Percentiles rank a stretch among this genome's conserved stretches.
Evolutionary conservation across 2,888 invertebrate species (phyloP).

Genomic region (Pegoplata infirma): DNA sequence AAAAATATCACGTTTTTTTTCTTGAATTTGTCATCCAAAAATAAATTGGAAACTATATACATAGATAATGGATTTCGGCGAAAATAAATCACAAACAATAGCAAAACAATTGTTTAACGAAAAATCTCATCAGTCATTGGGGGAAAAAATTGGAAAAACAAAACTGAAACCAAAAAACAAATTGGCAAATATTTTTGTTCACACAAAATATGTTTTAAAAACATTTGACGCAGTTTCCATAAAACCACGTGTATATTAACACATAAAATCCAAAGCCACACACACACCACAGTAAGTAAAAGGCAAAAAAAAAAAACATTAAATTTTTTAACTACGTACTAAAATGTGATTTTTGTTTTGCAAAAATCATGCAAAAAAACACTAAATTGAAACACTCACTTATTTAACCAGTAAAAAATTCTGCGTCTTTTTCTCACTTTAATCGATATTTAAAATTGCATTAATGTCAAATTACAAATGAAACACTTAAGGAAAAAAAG

Average conservation of each 20-base stretch:
- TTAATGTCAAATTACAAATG: neutral
- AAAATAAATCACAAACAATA: no score
- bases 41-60: neutral
- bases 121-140: no score
- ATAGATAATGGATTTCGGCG: neutral
- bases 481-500: neutral
- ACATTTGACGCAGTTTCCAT: slow-evolving; percentile 13
- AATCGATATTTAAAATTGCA: neutral
- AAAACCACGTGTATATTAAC: slow-evolving; percentile 42
- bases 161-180: neutral
- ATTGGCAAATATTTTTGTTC: neutral
- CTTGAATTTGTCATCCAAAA: neutral
- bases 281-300: neutral
- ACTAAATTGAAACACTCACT: slow-evolving; percentile 34
- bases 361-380: neutral
- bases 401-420: slow-evolving; percentile 29
- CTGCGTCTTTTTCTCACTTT: slow-evolving; percentile 21
- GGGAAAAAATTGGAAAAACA: no score
- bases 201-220: neutral
- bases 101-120: no score
- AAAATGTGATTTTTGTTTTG: no score
- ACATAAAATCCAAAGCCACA: neutral
- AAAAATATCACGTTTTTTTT: neutral
- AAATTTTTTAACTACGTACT: no score
- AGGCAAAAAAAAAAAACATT: neutral